These are phyloP conservation scores for Tapera naevia DNA, from an alignment of 2,797 vertebrate species.

Conservation along the genomic window DNA sequence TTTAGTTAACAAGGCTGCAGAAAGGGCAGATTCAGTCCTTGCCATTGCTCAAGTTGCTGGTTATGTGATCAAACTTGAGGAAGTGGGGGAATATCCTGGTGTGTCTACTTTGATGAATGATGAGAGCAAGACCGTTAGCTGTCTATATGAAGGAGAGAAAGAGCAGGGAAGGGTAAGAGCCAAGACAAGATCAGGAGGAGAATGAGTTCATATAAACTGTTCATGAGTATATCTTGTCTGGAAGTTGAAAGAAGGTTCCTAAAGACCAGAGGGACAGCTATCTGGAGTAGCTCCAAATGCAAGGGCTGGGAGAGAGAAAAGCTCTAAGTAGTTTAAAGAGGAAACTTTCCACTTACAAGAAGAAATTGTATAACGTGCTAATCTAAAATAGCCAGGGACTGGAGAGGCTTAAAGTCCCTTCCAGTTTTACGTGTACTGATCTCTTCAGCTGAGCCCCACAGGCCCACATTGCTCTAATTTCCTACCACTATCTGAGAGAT, in stretches of 20 bases:
- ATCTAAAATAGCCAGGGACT: neutral
- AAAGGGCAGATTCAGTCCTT: neutral
- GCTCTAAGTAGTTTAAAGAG: neutral
- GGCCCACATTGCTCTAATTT: neutral
- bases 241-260: slow-evolving; percentile 2
- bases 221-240: neutral
- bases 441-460: neutral
- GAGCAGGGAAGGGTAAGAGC: neutral
- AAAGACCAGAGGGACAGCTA: neutral
- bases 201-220: neutral
- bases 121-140: neutral
- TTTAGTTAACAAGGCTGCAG: neutral
- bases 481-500: neutral
- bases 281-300: neutral
- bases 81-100: neutral
- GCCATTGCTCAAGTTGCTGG: neutral
- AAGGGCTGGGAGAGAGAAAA: neutral
- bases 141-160: neutral
- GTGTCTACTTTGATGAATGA: neutral
- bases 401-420: neutral
- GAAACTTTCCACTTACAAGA: neutral
- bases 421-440: neutral
- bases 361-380: neutral
- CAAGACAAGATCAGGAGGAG: neutral
- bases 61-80: neutral